Conservation (phyloP, 2,888 invertebrate genomes). For the Pyrrhia umbra region DNA sequence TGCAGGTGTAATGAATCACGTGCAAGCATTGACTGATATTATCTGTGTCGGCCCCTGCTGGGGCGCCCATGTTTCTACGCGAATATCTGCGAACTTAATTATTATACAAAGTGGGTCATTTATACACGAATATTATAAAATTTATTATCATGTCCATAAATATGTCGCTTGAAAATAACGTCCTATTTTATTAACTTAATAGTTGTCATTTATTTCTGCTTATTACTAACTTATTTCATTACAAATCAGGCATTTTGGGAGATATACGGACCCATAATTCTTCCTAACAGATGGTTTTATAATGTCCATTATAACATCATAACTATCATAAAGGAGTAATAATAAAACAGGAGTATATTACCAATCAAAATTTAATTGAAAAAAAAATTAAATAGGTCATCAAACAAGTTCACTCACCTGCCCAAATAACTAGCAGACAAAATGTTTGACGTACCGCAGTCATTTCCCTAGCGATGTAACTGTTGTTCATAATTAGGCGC, state of each 20-base stretch:
- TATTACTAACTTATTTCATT: neutral
- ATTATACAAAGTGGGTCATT: conserved; percentile 41
- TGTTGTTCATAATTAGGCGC: conserved; percentile 58
- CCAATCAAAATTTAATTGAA: neutral
- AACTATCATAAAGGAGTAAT: neutral
- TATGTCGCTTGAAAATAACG: conserved; percentile 1
- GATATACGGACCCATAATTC: neutral
- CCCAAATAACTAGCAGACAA: conserved; percentile 54
- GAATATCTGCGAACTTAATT: conserved; percentile 53
- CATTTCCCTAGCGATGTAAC: conserved; percentile 48
- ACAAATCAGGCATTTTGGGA: neutral
- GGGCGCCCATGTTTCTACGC: conserved; percentile 47
- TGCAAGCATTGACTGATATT: conserved; percentile 62
- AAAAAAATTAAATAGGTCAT: conserved; percentile 45
- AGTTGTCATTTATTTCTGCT: neutral
- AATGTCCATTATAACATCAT: neutral
- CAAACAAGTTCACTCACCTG: conserved; percentile 36
- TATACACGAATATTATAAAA: conserved; percentile 31
- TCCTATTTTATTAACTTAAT: conserved; percentile 3
- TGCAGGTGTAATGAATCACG: conserved; percentile 68
- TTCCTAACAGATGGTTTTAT: neutral
- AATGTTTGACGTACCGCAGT: conserved; percentile 60
- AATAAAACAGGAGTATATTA: neutral
- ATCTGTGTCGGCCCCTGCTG: conserved; percentile 51
- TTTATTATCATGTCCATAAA: conserved; percentile 28